Evolutionary conservation across 2,888 invertebrate species (phyloP).

Genomic region (Caenorhabditis imperialis): DNA sequence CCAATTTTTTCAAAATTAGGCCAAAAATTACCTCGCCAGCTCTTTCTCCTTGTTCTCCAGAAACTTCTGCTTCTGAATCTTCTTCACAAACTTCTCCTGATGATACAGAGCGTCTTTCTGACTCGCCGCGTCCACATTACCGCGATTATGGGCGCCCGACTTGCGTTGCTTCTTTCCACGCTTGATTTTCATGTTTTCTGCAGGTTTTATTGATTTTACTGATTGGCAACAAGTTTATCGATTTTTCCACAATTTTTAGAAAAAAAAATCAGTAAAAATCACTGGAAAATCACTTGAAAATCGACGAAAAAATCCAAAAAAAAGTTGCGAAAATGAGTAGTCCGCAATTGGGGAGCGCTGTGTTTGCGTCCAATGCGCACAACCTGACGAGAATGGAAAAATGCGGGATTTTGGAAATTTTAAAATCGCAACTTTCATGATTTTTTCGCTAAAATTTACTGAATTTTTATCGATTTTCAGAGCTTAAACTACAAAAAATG

Average conservation of each 20-base stretch:
- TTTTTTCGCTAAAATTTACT: neutral
- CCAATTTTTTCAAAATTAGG: too few relatives aligned
- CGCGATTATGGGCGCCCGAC: slow-evolving; percentile 38
- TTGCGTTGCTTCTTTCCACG: slow-evolving; percentile 35
- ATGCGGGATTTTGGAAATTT: neutral
- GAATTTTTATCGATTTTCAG: neutral
- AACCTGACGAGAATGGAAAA: slow-evolving; percentile 2
- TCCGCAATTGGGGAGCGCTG: slow-evolving; percentile 10
- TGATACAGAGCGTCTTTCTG: slow-evolving; percentile 53
- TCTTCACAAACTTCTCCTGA: slow-evolving; percentile 49
- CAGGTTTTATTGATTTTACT: too few relatives aligned
- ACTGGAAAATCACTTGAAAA: neutral
- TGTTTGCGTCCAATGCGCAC: slow-evolving; percentile 6
- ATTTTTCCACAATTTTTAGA: too few relatives aligned
- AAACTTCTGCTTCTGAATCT: slow-evolving; percentile 50
- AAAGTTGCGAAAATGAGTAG: neutral
- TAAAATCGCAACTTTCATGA: slow-evolving; percentile 1
- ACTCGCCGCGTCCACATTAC: slow-evolving; percentile 48
- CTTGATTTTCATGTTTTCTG: slow-evolving; percentile 32
- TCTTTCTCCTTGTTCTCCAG: slow-evolving; percentile 46
- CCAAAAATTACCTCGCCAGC: slow-evolving; percentile 24
- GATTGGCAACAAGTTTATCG: too few relatives aligned
- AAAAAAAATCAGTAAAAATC: too few relatives aligned
- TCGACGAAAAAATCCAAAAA: neutral
- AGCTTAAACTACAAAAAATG: slow-evolving; percentile 33